A percentile compares a stretch with the other conserved stretches of the same genome.
Conservation (phyloP, 1,140 invertebrate genomes). For the Brachystomella parvula region DNA sequence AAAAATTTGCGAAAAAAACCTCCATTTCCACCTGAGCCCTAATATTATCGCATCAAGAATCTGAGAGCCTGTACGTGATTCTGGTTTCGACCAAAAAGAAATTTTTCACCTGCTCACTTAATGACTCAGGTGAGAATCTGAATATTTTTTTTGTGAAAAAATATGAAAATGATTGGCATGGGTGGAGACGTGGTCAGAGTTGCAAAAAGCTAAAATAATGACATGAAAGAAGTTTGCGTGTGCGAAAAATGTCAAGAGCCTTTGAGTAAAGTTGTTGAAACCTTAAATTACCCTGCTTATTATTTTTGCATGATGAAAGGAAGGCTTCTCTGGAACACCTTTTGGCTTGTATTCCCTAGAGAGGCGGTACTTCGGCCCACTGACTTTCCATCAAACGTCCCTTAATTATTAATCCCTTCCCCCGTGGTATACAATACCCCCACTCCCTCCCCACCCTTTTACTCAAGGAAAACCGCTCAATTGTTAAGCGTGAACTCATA, state of each 20-base stretch:
- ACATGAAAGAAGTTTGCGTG: not conserved
- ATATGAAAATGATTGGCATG: not conserved
- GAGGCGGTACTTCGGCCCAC: not conserved
- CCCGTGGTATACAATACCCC: not conserved
- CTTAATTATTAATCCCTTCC: not conserved
- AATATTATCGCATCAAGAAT: too few species aligned
- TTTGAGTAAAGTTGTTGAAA: not conserved
- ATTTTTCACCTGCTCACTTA: too few species aligned
- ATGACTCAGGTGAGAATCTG: too few species aligned
- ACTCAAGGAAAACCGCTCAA: too few species aligned
- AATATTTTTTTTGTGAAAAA: too few species aligned
- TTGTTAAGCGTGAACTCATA: too few species aligned
- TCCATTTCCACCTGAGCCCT: too few species aligned
- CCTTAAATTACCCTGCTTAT: not conserved
- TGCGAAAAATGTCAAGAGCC: not conserved
- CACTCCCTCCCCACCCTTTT: not conserved
- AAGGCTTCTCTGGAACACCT: not conserved
- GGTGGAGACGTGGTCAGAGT: not conserved
- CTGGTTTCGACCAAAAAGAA: too few species aligned
- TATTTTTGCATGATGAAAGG: not conserved
- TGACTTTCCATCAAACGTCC: too few species aligned
- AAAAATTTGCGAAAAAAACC: too few species aligned
- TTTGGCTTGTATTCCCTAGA: not conserved
- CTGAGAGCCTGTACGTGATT: too few species aligned
- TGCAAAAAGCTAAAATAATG: constrained; percentile 37